A percentile compares a stretch with the other conserved stretches of the same genome.
Conservation (phyloP, 2,113 vertebrate genomes). For the Tyto alba region DNA sequence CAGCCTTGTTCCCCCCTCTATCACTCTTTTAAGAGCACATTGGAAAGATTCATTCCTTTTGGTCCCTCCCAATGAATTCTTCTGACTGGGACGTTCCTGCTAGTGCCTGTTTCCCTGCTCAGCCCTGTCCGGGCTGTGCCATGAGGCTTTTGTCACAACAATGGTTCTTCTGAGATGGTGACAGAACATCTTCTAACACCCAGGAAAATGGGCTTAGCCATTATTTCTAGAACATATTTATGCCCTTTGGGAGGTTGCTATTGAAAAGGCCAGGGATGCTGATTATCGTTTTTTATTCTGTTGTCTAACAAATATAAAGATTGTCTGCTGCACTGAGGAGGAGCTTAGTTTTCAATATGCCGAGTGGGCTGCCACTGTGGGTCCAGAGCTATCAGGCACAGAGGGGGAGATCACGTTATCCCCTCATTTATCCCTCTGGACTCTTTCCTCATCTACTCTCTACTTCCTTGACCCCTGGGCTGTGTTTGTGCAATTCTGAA, state of each 20-base stretch:
- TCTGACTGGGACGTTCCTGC: conserved; percentile 44
- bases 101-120: conserved; percentile 41
- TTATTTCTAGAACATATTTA: conserved; percentile 59
- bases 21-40: neutral
- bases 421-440: neutral
- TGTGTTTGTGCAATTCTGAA: conserved; percentile 36
- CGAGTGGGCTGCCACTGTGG: neutral
- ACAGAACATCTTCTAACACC: conserved; percentile 57
- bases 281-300: conserved; percentile 15
- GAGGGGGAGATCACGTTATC: conserved; percentile 14
- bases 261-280: conserved; percentile 49
- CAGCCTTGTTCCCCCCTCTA: neutral
- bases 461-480: conserved; percentile 27
- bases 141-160: conserved; percentile 58
- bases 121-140: conserved; percentile 13
- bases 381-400: neutral
- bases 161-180: conserved; percentile 52
- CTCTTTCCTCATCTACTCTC: neutral
- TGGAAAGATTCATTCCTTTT: conserved; percentile 35
- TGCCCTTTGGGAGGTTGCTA: conserved; percentile 58
- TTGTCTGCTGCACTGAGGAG: neutral
- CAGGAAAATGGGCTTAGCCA: conserved; percentile 43
- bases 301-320: conserved; percentile 37
- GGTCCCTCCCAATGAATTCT: conserved; percentile 4
- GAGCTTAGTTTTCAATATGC: neutral